Base-by-base conservation (phyloP, 2,797 vertebrate genomes). In the Galago senegalensis region DNA sequence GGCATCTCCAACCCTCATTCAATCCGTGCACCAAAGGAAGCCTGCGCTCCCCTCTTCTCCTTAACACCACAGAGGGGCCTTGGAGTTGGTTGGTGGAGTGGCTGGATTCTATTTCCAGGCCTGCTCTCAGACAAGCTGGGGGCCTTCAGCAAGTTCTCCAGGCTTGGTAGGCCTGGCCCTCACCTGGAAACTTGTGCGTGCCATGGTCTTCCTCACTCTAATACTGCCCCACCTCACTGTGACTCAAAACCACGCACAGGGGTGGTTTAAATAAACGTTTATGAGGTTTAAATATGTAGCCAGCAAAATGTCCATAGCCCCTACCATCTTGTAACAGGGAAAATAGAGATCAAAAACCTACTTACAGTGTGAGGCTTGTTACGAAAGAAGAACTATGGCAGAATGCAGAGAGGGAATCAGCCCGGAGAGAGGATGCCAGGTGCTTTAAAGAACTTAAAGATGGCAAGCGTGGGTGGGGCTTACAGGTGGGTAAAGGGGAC, bases 341-440 rank as follows among this genome's bases (percentile, higher is more conserved):
- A 85, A 37, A 25, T 1, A n/a, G 67, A 79, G 46, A 86, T 72
- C 14, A 86, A 91, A 67, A 61, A n/a, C 1, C 21, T 9, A 49
- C 37, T 11, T 14, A 31, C 5, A 27, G 31, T 25, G 1, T 11
- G 53, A 89, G 13, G 53, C 31, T 0, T 60, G 37, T 70, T 81
- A 53, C 4, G 14, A 53, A 87, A 72, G 37, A 21, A 53, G 82
- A 83, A 43, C 18, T 27, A 23, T 0, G 61, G 31, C 27, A 14
- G 16, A 7, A 3, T 23, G 31, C 1, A 25, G n/a, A 53, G 8
- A 70, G 43, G 21, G 34, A 25, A 23, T 6, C 7, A 46, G 7
- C 16, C 11, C 5, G 0, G 12, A 8, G 27, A 81, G 7, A 65
- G 58, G 29, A 29, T 0, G 1, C 53, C 12, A 4, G 11, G 37